phyloP scores from a whole-genome alignment of 2,888 invertebrate genomes.

The Cancer borealis region DNA sequence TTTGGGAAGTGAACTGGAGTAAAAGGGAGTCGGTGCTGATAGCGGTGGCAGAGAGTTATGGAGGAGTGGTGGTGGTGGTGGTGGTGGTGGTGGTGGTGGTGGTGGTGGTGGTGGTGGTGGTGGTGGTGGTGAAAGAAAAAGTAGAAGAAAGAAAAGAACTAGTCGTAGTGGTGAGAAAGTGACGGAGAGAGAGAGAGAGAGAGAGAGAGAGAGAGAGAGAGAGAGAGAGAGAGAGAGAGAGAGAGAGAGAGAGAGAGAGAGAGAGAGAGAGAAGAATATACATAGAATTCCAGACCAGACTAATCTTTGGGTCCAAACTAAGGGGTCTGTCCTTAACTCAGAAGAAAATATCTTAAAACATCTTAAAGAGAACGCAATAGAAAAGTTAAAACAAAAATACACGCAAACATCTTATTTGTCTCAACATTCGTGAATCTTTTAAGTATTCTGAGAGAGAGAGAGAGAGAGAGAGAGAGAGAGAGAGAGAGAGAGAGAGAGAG shows the following conservation, averaged over 20 bases:
- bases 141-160: neutral
- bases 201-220: neutral
- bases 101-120: neutral
- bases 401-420: too few species aligned
- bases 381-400: too few species aligned
- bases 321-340: too few species aligned
- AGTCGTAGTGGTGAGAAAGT: neutral
- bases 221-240: neutral
- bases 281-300: too few species aligned
- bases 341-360: too few species aligned
- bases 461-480: too few species aligned
- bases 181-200: neutral
- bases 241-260: neutral
- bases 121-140: neutral
- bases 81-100: neutral
- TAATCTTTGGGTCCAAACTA: too few species aligned
- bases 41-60: neutral
- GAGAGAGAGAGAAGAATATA: neutral
- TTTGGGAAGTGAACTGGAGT: constrained; percentile 4
- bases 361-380: too few species aligned
- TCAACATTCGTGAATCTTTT: too few species aligned
- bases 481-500: too few species aligned
- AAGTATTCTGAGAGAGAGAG: too few species aligned
- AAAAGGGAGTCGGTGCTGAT: neutral
- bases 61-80: neutral